These are phyloP conservation scores for Cryptocephalus primarius DNA, from an alignment of 2,888 invertebrate genomes.

Conservation along the genomic window DNA sequence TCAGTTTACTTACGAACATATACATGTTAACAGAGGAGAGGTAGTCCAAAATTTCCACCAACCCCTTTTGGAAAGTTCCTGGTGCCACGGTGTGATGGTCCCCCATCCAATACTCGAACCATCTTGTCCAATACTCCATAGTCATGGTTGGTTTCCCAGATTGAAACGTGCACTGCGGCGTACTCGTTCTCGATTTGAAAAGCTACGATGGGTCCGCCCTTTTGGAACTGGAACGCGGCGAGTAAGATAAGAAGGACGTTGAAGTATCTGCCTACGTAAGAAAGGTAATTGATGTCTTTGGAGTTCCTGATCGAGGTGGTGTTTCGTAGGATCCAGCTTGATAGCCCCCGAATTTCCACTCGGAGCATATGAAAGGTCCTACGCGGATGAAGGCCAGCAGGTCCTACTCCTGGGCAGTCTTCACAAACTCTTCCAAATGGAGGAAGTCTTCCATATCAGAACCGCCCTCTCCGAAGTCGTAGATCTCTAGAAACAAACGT, in stretches of 20 bases:
- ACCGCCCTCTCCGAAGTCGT: conserved; percentile 52
- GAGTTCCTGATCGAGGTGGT: conserved; percentile 37
- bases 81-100: conserved; percentile 17
- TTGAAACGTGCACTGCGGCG: conserved; percentile 32
- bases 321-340: conserved; percentile 32
- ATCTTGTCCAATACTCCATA: conserved; percentile 48
- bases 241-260: conserved; percentile 37
- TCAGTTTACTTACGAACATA: conserved; percentile 54
- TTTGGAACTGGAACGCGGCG: conserved; percentile 45
- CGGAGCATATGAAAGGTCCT: conserved; percentile 88
- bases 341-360: conserved; percentile 57
- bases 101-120: conserved; percentile 47
- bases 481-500: conserved; percentile 41
- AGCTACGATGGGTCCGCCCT: conserved; percentile 79
- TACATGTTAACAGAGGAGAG: conserved; percentile 70
- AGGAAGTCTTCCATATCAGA: conserved; percentile 42
- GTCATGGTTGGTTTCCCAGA: conserved; percentile 41
- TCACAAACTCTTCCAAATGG: conserved; percentile 53
- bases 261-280: conserved; percentile 13
- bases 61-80: conserved; percentile 11
- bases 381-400: conserved; percentile 70
- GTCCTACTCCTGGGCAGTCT: conserved; percentile 53
- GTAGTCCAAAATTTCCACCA: conserved; percentile 18
- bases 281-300: conserved; percentile 28
- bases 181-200: conserved; percentile 68